Conservation (phyloP, 2,797 vertebrate genomes). For the Microctenopoma stevenorrisi region DNA sequence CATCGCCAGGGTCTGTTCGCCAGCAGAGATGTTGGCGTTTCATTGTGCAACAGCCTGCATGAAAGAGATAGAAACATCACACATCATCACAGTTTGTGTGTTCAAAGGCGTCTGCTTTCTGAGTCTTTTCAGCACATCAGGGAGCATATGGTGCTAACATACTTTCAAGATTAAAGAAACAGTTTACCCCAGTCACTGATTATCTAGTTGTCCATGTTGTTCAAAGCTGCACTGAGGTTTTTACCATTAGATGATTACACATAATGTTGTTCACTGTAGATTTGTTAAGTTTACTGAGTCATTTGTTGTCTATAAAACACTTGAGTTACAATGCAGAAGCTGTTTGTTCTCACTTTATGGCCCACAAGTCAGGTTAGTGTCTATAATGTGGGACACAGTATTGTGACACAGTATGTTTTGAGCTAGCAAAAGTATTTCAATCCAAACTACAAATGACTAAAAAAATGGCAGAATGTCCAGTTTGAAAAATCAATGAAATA, state of each 20-base stretch:
- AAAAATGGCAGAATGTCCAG: background rate
- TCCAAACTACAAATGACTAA: background rate
- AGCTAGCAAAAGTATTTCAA: background rate
- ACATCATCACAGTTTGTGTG: conserved; percentile 9
- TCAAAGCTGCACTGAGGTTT: conserved; percentile 7
- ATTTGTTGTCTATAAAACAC: background rate
- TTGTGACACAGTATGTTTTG: background rate
- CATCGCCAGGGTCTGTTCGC: background rate
- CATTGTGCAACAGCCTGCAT: conserved; percentile 10
- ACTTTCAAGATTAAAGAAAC: conserved; percentile 26
- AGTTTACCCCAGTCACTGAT: conserved; percentile 7
- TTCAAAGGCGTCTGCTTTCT: conserved; percentile 26
- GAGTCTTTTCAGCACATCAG: background rate
- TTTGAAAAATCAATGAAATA: too few relatives aligned
- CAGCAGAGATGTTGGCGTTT: conserved; percentile 11
- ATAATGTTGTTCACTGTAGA: background rate
- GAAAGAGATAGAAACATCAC: conserved; percentile 29
- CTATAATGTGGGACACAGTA: background rate
- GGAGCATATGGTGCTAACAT: conserved; percentile 19
- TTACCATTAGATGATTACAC: background rate
- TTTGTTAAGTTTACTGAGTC: background rate
- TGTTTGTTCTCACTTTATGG: conserved; percentile 18
- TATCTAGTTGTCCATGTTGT: background rate
- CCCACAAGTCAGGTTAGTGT: background rate
- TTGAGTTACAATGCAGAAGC: background rate